Evolutionary conservation across 2,797 vertebrate species (phyloP).

Genomic region (Gobionotothen gibberifrons): DNA sequence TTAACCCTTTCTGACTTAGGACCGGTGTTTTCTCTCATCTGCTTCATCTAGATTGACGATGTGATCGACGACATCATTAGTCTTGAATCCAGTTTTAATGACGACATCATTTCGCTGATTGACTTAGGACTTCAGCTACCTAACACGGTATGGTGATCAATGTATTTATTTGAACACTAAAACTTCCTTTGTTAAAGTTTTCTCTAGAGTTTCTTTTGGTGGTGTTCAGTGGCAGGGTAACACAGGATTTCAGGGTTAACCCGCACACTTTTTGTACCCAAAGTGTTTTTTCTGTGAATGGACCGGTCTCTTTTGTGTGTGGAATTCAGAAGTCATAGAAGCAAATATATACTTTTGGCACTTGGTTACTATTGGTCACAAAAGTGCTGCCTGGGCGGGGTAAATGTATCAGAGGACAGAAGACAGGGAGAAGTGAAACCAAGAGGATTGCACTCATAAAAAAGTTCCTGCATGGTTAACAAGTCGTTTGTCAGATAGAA

Average conservation of each 20-base stretch:
- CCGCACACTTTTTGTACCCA: background rate
- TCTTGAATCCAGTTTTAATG: conserved; percentile 95
- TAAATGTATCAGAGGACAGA: conserved; percentile 44
- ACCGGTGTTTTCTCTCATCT: conserved; percentile 37
- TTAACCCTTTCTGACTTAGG: conserved; percentile 14
- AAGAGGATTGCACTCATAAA: conserved; percentile 41
- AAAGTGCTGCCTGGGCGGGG: conserved; percentile 74
- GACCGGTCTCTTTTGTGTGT: conserved; percentile 52
- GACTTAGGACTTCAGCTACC: conserved; percentile 90
- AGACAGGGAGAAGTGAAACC: conserved; percentile 46
- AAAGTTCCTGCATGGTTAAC: conserved; percentile 27
- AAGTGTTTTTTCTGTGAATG: conserved; percentile 41
- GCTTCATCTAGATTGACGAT: conserved; percentile 87
- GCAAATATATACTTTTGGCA: conserved; percentile 81
- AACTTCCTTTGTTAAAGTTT: conserved; percentile 22
- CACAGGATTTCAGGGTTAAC: conserved; percentile 3
- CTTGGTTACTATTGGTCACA: conserved; percentile 72
- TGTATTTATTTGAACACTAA: conserved; percentile 24
- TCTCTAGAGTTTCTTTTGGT: conserved; percentile 7
- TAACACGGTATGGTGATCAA: conserved; percentile 85
- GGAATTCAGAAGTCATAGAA: conserved; percentile 67
- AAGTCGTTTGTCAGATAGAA: background rate
- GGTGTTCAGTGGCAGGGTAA: background rate
- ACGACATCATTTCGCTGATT: conserved; percentile 91
- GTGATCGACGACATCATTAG: conserved; percentile 97